These are phyloP conservation scores for Neuroterus valhalla DNA, from an alignment of 1,140 invertebrate genomes.

Conservation along the genomic window DNA sequence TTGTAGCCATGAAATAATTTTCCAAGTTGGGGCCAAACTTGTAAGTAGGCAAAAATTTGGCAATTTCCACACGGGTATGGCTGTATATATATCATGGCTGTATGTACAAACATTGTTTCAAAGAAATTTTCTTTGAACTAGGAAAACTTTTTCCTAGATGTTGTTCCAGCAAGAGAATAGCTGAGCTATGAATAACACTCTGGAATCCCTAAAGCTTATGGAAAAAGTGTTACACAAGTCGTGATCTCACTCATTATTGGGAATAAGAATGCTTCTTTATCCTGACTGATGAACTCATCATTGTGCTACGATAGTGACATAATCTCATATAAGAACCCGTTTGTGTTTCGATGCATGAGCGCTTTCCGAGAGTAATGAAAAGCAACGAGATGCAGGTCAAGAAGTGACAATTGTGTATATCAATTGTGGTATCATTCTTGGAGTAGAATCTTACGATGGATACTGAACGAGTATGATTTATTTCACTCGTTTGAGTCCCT, in stretches of 20 bases:
- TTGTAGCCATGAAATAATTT: too few relatives aligned
- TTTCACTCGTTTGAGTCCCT: background rate
- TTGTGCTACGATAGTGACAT: conserved; percentile 35
- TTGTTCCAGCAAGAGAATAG: too few relatives aligned
- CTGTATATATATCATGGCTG: too few relatives aligned
- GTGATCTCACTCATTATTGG: background rate
- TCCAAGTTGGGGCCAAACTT: too few relatives aligned
- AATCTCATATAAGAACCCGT: conserved; percentile 24
- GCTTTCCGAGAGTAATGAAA: conserved; percentile 15
- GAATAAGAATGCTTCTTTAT: conserved; percentile 8
- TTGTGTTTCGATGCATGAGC: conserved; percentile 22
- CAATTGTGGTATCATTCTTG: conserved; percentile 4
- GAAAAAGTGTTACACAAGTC: background rate
- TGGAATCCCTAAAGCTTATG: background rate
- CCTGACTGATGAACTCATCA: conserved; percentile 39
- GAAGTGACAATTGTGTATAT: conserved; percentile 12
- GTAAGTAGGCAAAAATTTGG: too few relatives aligned
- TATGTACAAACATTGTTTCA: too few relatives aligned
- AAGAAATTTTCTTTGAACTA: too few relatives aligned
- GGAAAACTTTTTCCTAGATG: too few relatives aligned
- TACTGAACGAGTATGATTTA: conserved; percentile 6
- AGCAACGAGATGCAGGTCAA: background rate
- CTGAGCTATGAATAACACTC: too few relatives aligned
- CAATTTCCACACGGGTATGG: too few relatives aligned
- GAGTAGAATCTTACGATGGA: background rate